Conservation (phyloP, 2,113 vertebrate genomes). For the Tretioscincus oriximinensis region DNA sequence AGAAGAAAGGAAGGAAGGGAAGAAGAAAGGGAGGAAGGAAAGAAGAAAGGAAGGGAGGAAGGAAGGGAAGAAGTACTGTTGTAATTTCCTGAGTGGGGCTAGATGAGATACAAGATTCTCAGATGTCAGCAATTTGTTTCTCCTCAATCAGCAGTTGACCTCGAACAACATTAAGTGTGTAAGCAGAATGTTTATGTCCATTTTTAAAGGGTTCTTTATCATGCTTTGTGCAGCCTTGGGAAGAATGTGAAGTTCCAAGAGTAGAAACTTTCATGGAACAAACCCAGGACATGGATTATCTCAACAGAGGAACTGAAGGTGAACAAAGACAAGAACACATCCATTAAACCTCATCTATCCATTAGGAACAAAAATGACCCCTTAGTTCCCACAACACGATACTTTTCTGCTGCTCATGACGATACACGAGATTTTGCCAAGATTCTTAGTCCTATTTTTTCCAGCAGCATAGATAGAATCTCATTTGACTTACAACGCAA, state of each 20-base stretch:
- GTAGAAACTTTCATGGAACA: neutral
- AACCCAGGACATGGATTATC: neutral
- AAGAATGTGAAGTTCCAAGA: neutral
- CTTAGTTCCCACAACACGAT: constrained; percentile 51
- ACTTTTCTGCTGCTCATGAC: constrained; percentile 49
- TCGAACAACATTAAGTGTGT: neutral
- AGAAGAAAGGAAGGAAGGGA: no score
- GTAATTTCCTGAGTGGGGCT: no score
- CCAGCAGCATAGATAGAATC: constrained; percentile 40
- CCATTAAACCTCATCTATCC: constrained; percentile 50
- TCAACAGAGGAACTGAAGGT: neutral
- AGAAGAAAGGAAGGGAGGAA: no score
- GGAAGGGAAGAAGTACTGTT: no score
- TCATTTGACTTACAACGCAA: constrained; percentile 51
- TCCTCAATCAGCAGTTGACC: neutral
- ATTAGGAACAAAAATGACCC: constrained; percentile 53
- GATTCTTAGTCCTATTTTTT: constrained; percentile 32
- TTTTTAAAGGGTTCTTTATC: neutral
- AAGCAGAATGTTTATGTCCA: neutral
- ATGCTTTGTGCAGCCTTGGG: neutral
- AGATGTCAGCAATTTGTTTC: neutral
- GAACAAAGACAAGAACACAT: constrained; percentile 20
- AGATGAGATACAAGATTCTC: no score
- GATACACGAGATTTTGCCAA: constrained; percentile 32
- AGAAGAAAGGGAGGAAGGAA: no score